These are phyloP conservation scores for Margarornis squamiger DNA, from an alignment of 2,797 vertebrate species.

Conservation along the genomic window DNA sequence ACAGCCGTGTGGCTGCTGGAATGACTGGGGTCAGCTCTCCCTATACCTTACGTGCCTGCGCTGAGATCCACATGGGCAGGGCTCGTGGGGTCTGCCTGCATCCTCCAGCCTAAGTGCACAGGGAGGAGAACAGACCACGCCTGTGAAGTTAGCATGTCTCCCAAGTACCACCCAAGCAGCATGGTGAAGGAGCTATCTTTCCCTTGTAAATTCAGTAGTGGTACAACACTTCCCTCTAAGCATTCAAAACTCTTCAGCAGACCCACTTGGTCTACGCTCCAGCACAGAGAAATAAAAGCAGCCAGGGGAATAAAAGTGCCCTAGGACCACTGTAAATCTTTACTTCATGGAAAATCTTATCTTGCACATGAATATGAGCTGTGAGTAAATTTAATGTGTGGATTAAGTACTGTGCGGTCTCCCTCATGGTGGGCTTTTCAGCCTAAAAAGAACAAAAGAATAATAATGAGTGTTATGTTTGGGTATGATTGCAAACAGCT, in stretches of 20 bases:
- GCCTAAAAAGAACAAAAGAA: conserved; percentile 60
- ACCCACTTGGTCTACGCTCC: not conserved
- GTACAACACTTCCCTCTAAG: not conserved
- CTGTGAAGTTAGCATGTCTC: not conserved
- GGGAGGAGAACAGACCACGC: not conserved
- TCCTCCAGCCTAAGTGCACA: rapidly evolving
- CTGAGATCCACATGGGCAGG: not conserved
- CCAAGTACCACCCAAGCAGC: not conserved
- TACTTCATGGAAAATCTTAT: conserved; percentile 60
- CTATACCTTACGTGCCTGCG: rapidly evolving
- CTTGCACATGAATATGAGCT: conserved; percentile 48
- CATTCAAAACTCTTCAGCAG: not conserved
- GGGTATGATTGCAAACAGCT: conserved; percentile 57
- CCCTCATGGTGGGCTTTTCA: conserved; percentile 61
- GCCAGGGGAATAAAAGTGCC: conserved; percentile 19
- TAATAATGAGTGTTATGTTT: conserved; percentile 57
- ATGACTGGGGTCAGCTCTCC: not conserved
- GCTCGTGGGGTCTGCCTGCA: not conserved
- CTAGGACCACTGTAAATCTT: conserved; percentile 39
- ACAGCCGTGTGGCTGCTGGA: not conserved
- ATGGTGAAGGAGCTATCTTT: not conserved
- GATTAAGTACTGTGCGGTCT: conserved; percentile 8
- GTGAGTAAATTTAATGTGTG: conserved; percentile 30
- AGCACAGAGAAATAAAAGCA: conserved; percentile 9
- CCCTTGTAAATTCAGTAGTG: not conserved